Conservation (phyloP, 1,140 invertebrate genomes). For the Anastrepha ludens region DNA sequence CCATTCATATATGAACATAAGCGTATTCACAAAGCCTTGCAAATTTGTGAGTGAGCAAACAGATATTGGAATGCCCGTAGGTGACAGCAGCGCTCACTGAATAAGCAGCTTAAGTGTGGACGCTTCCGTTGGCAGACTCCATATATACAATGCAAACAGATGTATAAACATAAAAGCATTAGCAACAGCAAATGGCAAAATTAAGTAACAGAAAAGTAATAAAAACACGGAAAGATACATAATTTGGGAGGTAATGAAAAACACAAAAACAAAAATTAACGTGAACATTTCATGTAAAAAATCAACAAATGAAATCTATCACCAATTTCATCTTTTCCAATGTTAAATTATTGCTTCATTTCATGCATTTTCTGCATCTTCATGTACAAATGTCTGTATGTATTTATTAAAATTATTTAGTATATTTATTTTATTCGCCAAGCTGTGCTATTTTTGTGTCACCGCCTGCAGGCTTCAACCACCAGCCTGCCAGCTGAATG, state of each 20-base stretch:
- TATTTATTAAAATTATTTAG: neutral
- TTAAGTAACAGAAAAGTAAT: neutral
- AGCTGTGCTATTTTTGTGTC: neutral
- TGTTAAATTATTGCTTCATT: neutral
- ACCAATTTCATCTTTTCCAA: neutral
- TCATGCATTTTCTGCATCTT: neutral
- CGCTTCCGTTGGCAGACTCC: slow-evolving; percentile 2
- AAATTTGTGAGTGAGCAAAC: neutral
- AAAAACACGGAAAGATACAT: neutral
- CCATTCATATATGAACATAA: no score
- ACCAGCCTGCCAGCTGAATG: neutral
- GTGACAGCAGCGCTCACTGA: neutral
- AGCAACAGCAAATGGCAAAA: slow-evolving; percentile 17
- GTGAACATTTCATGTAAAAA: slow-evolving; percentile 21
- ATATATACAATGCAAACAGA: neutral
- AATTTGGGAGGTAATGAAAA: neutral
- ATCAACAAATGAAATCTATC: neutral
- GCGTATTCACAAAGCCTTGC: neutral
- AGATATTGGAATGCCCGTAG: slow-evolving; percentile 11
- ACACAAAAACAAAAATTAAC: neutral
- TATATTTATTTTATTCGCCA: neutral
- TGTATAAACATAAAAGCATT: slow-evolving; percentile 22
- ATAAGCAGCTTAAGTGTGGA: slow-evolving; percentile 20
- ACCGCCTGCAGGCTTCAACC: neutral
- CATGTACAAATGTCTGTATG: no score